Evolutionary conservation across 1,140 invertebrate genomes (phyloP).

Genomic region (Papilio xuthus): DNA sequence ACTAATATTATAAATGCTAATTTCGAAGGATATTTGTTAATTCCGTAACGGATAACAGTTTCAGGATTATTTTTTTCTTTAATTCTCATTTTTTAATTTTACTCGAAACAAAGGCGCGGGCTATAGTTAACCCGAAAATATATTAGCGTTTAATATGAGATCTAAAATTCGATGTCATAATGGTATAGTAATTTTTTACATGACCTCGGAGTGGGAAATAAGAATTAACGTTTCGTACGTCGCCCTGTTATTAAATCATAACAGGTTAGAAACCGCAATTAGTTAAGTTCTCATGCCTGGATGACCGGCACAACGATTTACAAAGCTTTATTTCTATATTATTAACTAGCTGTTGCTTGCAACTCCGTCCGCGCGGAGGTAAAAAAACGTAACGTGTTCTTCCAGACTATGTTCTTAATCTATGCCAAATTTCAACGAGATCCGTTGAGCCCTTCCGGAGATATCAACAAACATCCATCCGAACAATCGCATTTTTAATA

Average conservation of each 20-base stretch:
- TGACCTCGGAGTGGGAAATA: slow-evolving; percentile 48
- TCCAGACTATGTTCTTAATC: no score
- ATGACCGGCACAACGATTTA: slow-evolving; percentile 1
- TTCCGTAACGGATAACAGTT: no score
- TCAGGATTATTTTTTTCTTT: no score
- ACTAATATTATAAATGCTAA: no score
- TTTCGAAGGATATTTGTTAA: no score
- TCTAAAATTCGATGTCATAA: slow-evolving; percentile 58
- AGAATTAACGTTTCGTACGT: slow-evolving; percentile 62
- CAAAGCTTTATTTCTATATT: background rate
- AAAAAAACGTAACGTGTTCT: no score
- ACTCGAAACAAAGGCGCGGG: background rate
- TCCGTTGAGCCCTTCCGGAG: no score
- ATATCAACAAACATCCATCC: no score
- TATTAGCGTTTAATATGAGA: slow-evolving; percentile 46
- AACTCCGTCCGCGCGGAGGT: background rate
- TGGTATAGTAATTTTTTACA: slow-evolving; percentile 57
- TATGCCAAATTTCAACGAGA: no score
- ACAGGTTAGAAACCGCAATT: slow-evolving; percentile 56
- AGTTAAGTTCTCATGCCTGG: slow-evolving; percentile 46
- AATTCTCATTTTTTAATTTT: background rate
- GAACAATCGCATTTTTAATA: no score
- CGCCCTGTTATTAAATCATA: slow-evolving; percentile 69
- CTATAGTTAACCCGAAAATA: slow-evolving; percentile 33
- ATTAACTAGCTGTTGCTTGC: background rate